phyloP scores from a whole-genome alignment of 2,888 invertebrate genomes.

The Chironomus tentans region DNA sequence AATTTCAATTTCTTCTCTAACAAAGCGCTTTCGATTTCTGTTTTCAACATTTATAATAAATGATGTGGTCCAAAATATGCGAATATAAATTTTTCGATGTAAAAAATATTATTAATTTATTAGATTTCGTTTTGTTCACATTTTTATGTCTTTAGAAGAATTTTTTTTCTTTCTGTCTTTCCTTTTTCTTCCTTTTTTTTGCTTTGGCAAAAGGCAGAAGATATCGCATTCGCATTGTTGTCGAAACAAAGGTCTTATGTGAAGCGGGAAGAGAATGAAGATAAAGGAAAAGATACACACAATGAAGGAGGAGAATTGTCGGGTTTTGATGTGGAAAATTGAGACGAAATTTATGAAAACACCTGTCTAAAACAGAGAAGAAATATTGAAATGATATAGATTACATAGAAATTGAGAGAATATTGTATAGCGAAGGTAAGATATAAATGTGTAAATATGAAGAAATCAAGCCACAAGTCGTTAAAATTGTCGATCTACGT shows the following conservation, averaged over 20 bases:
- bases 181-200: too few relatives aligned
- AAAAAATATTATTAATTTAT: slow-evolving; percentile 4
- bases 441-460: too few relatives aligned
- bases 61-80: slow-evolving; percentile 11
- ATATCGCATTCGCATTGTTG: not conserved
- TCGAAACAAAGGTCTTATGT: not conserved
- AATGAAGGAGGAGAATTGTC: not conserved
- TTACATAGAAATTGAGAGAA: too few relatives aligned
- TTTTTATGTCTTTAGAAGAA: not conserved
- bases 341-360: slow-evolving; percentile 12
- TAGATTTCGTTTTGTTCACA: slow-evolving; percentile 7
- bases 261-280: not conserved
- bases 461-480: too few relatives aligned
- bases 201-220: not conserved
- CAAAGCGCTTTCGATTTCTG: too few relatives aligned
- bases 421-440: too few relatives aligned
- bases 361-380: not conserved
- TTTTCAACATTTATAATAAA: not conserved
- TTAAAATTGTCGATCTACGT: too few relatives aligned
- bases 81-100: not conserved
- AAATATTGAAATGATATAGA: not conserved
- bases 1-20: too few relatives aligned
- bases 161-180: too few relatives aligned
- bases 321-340: slow-evolving; percentile 3
- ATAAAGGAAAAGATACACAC: not conserved